Percentiles rank a stretch among this genome's conserved stretches.
Evolutionary conservation across 2,888 invertebrate species (phyloP).

Genomic region (Tryphoninae sp.): DNA sequence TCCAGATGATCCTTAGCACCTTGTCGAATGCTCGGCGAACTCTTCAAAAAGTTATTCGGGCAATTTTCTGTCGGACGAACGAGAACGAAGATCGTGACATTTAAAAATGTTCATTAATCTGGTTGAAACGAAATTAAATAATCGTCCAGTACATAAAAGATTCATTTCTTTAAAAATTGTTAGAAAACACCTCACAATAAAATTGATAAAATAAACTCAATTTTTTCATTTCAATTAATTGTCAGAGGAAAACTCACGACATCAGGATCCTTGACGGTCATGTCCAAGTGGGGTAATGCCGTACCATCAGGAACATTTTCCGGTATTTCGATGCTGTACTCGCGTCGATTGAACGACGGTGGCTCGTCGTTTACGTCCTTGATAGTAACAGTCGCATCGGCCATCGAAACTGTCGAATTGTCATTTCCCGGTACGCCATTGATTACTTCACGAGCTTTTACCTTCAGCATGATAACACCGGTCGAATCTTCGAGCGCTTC

Average conservation of each 20-base stretch:
- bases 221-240: neutral
- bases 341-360: constrained; percentile 90
- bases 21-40: no score
- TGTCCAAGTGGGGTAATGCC: constrained; percentile 90
- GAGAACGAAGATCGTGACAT: no score
- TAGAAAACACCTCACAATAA: no score
- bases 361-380: constrained; percentile 95
- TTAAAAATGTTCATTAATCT: no score
- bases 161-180: no score
- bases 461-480: constrained; percentile 89
- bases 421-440: constrained; percentile 88
- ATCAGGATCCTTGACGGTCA: constrained; percentile 93
- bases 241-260: constrained; percentile 84
- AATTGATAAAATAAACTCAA: no score
- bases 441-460: constrained; percentile 91
- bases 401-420: constrained; percentile 86
- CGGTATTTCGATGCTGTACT: constrained; percentile 90
- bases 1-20: no score
- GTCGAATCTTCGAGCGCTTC: constrained; percentile 91
- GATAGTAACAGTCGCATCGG: constrained; percentile 91
- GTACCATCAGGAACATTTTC: constrained; percentile 93
- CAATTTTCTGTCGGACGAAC: no score
- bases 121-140: no score
- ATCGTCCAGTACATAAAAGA: no score
- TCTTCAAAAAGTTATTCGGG: no score